A percentile compares a stretch with the other conserved stretches of the same genome.
These are phyloP conservation scores for Sarcoramphus papa DNA, from an alignment of 2,797 vertebrate species.

Conservation along the genomic window DNA sequence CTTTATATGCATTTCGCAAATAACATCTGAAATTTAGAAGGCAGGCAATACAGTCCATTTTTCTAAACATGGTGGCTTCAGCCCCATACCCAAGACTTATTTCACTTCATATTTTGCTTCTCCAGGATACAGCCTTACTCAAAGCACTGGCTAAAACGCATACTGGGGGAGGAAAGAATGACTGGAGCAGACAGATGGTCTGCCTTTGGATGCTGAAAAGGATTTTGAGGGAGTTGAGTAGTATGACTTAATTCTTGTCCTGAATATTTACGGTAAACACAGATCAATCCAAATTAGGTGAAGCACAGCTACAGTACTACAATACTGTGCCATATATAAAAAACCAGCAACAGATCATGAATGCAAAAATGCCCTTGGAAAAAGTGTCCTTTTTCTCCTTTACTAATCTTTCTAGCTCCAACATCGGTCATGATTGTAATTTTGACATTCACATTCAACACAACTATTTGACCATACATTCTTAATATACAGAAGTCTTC, in stretches of 20 bases:
- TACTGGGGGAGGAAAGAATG: background rate
- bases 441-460: background rate
- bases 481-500: background rate
- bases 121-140: background rate
- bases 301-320: background rate
- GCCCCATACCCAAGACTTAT: background rate
- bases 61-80: background rate
- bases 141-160: background rate
- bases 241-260: background rate
- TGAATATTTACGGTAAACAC: constrained; percentile 18
- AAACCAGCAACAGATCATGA: background rate
- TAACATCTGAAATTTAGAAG: background rate
- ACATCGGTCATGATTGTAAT: rapidly evolving
- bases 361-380: background rate
- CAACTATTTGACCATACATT: background rate
- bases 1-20: background rate
- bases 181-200: background rate
- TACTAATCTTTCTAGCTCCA: background rate
- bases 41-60: background rate
- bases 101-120: background rate
- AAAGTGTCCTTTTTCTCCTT: background rate
- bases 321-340: background rate
- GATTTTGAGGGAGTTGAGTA: background rate
- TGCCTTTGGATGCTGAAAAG: constrained; percentile 13
- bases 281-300: background rate